phyloP scores from a whole-genome alignment of 1,140 invertebrate species.

The Macrobrachium rosenbergii region DNA sequence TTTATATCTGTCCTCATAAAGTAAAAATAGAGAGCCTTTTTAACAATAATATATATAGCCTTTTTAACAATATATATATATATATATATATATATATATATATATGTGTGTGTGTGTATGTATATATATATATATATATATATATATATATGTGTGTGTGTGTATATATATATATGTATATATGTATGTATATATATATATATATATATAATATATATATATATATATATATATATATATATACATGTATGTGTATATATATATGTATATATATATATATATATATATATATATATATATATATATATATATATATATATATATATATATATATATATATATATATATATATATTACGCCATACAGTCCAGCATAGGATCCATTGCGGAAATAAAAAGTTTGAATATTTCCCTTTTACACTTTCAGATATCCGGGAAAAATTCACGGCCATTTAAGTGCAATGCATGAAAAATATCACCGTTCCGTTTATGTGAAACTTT shows the following conservation, averaged over 20 bases:
- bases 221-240: not conserved
- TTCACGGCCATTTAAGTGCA: too few relatives aligned
- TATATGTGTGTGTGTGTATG: not conserved
- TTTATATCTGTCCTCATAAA: too few relatives aligned
- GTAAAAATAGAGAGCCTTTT: too few relatives aligned
- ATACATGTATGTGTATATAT: not conserved
- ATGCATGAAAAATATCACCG: too few relatives aligned
- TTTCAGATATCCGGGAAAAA: too few relatives aligned
- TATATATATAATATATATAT: not conserved
- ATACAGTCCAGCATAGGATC: too few relatives aligned
- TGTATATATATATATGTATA: not conserved
- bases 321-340: not conserved
- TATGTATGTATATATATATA: conserved; percentile 4
- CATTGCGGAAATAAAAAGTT: too few relatives aligned
- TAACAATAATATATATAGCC: too few relatives aligned
- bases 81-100: conserved; percentile 8
- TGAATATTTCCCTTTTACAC: too few relatives aligned
- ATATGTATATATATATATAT: conserved; percentile 9
- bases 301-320: not conserved
- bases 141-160: not conserved
- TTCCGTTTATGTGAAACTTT: too few relatives aligned
- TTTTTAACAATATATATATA: too few relatives aligned
- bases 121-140: conserved; percentile 13
- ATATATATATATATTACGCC: too few relatives aligned
- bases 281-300: not conserved